phyloP scores from a whole-genome alignment of 2,113 vertebrate species.

The Pandion haliaetus region DNA sequence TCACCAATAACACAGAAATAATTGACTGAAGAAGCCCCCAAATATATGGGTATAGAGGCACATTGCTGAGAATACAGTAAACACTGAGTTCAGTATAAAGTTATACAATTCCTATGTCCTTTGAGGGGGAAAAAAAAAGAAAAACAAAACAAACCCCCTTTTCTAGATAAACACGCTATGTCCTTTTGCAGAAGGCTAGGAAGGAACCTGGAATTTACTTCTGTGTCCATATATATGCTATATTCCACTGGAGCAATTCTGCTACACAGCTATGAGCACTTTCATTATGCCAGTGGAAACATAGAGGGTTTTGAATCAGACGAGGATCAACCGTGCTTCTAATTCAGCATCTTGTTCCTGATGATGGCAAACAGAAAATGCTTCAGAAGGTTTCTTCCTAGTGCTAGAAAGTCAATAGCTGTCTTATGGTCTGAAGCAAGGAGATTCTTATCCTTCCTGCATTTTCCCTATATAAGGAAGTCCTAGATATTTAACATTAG shows the following conservation, averaged over 20 bases:
- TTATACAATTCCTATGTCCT: neutral
- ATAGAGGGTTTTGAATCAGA: neutral
- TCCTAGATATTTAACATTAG: neutral
- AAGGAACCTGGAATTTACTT: neutral
- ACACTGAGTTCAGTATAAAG: neutral
- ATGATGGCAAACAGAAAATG: neutral
- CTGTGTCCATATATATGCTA: neutral
- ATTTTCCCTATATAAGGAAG: neutral
- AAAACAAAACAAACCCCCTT: neutral
- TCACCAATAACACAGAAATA: neutral
- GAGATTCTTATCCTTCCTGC: neutral
- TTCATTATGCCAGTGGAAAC: neutral
- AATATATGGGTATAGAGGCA: neutral
- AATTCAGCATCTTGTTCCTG: neutral
- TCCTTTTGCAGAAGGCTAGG: neutral
- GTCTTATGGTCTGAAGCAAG: neutral
- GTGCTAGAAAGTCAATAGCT: neutral
- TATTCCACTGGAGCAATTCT: neutral
- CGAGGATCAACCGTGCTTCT: neutral
- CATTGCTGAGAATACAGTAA: neutral
- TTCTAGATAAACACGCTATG: neutral
- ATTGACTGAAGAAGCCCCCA: neutral
- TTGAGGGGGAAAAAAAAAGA: neutral
- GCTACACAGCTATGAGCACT: neutral
- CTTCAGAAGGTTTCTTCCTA: neutral